Evolutionary conservation across 2,888 invertebrate species (phyloP).

Genomic region (Podotricha telesiphe): DNA sequence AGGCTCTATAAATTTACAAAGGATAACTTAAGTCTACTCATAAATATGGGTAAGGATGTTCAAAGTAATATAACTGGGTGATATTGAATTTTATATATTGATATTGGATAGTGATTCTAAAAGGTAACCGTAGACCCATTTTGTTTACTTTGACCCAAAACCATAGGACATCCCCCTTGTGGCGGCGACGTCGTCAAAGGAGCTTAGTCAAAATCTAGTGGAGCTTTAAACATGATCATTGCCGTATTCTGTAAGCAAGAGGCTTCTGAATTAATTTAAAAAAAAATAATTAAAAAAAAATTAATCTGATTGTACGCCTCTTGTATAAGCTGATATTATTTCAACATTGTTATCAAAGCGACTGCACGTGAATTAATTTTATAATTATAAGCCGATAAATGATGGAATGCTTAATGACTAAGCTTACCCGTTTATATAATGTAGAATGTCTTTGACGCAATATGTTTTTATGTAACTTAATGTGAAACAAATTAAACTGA

Average conservation of each 20-base stretch:
- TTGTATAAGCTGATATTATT: slow-evolving; percentile 47
- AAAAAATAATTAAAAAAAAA: no score
- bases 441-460: not conserved
- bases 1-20: slow-evolving; percentile 27
- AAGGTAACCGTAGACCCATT: slow-evolving; percentile 52
- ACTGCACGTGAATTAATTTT: slow-evolving; percentile 9
- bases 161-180: slow-evolving; percentile 55
- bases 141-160: slow-evolving; percentile 56
- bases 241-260: slow-evolving; percentile 48
- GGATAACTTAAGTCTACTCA: slow-evolving; percentile 25
- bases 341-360: slow-evolving; percentile 12
- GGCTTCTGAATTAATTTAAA: no score
- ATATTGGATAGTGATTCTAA: slow-evolving; percentile 31
- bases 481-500: not conserved
- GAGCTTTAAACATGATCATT: slow-evolving; percentile 62
- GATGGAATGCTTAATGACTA: not conserved
- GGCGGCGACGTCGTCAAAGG: slow-evolving; percentile 58
- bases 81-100: slow-evolving; percentile 36
- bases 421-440: not conserved
- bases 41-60: slow-evolving; percentile 2
- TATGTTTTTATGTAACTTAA: not conserved
- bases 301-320: slow-evolving; percentile 51
- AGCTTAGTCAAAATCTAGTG: slow-evolving; percentile 62
- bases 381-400: slow-evolving; percentile 14
- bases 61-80: slow-evolving; percentile 15